Base-by-base conservation (phyloP, 2,888 invertebrate species). In the Clanis bilineata region DNA sequence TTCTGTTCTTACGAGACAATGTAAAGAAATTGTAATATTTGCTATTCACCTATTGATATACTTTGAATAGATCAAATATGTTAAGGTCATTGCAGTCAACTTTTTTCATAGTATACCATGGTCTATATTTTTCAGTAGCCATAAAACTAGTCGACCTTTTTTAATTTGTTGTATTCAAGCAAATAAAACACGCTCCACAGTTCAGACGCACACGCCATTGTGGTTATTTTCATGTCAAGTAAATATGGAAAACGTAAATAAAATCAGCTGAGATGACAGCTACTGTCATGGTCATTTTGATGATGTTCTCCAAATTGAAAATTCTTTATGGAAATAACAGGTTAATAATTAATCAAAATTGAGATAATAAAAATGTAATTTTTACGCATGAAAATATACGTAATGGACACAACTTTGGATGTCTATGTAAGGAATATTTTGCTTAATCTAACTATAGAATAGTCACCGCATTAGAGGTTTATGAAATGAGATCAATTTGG, bases 251-350 rank as follows among this genome's bases (percentile, higher is more conserved):
- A 57, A 38, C 23, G 41, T 45, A 57, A 57, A 57, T 57, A 57
- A 45, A 38, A 36, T 45, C 57, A 38, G 45, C 38, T 47, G 45
- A 57, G 44, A 23, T 47, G 38, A 57, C 23, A 45, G 67, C 58
- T 57, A 62, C 61, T 62, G 58, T 64, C 57, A 65, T 65, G 71
- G 69, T 72, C 71, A 72, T 67, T 51, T 51, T 32, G 32, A 32
- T 18, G 3, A 18, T 6, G 5, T 15, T 7, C 3, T 18, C 9
- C 3, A 18, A 28, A 18, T 4, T 32, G 4, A 18, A 18, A 32
- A 18, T 28, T 10, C 9, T 18, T 7, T 7, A 51, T 9, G 25
- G 47, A 18, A 15, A 51, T 12, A 25, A n/a, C n/a, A n/a, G 44
- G 21, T 28, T 51, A 18, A 32, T 10, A 32, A 5, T 18, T 28